Percentiles rank a stretch among this genome's conserved stretches.
Evolutionary conservation across 2,888 invertebrate species (phyloP).

Genomic region (Parochlus steinenii): DNA sequence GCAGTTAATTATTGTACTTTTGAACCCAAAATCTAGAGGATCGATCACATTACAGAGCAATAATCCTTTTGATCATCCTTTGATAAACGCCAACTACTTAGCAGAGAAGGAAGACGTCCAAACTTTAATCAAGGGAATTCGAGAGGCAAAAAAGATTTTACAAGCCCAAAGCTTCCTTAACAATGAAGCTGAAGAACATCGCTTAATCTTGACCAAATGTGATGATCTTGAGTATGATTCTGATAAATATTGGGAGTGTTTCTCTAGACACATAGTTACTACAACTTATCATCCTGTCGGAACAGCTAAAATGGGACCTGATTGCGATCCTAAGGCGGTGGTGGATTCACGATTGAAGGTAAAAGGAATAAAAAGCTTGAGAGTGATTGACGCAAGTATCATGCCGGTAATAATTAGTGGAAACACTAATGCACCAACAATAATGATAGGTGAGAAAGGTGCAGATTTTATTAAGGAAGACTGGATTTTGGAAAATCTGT

Average conservation of each 20-base stretch:
- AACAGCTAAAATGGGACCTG: slow-evolving; percentile 18
- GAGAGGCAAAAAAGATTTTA: slow-evolving; percentile 14
- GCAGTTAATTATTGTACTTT: not conserved
- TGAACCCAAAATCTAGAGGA: slow-evolving; percentile 12
- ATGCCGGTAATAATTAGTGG: slow-evolving; percentile 11
- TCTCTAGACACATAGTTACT: slow-evolving; percentile 14
- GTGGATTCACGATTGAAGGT: no score
- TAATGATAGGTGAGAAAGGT: slow-evolving; percentile 13
- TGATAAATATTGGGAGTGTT: slow-evolving; percentile 18
- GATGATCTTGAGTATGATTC: slow-evolving; percentile 15
- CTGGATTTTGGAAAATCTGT: no score
- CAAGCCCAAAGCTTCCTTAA: slow-evolving; percentile 8
- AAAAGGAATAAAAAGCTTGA: no score
- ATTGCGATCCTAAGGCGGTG: slow-evolving; percentile 14
- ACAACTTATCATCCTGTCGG: slow-evolving; percentile 18
- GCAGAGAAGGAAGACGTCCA: slow-evolving; percentile 14
- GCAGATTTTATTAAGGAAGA: slow-evolving; percentile 10
- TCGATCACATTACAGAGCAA: slow-evolving; percentile 13
- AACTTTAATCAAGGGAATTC: slow-evolving; percentile 13
- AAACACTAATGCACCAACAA: slow-evolving; percentile 11
- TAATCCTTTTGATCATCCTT: slow-evolving; percentile 13
- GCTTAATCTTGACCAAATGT: slow-evolving; percentile 16
- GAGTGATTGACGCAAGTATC: slow-evolving; percentile 13
- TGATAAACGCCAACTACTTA: slow-evolving; percentile 16
- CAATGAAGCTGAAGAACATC: slow-evolving; percentile 8